phyloP scores from a whole-genome alignment of 2,797 vertebrate genomes.

The Neosilurus mollespiculum region DNA sequence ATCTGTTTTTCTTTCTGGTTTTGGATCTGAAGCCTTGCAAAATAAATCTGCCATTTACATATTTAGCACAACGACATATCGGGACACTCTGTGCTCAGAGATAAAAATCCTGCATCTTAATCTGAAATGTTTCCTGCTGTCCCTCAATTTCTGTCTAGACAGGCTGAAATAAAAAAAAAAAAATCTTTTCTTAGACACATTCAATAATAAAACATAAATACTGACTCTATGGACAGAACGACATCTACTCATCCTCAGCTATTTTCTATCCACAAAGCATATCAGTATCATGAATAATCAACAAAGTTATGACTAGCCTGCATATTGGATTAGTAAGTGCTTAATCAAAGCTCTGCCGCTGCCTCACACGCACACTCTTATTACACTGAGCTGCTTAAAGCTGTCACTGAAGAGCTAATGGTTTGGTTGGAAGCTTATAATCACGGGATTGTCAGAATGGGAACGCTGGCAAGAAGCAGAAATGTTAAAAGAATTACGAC shows the following conservation, averaged over 20 bases:
- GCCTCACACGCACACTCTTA: neutral
- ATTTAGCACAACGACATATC: slow-evolving; percentile 11
- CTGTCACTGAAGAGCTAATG: slow-evolving; percentile 37
- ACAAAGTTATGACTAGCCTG: slow-evolving; percentile 34
- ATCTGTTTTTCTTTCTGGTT: slow-evolving; percentile 10
- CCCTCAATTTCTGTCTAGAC: neutral
- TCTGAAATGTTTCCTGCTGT: slow-evolving; percentile 10
- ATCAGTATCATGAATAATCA: slow-evolving; percentile 30
- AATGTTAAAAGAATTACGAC: slow-evolving; percentile 11
- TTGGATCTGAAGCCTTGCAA: neutral
- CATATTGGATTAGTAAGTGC: slow-evolving; percentile 49
- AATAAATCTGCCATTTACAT: slow-evolving; percentile 4
- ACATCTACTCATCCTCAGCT: slow-evolving; percentile 1
- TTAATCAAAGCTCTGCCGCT: slow-evolving; percentile 41
- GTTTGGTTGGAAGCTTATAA: slow-evolving; percentile 44
- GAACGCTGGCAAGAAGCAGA: slow-evolving; percentile 28
- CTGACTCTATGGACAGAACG: slow-evolving; percentile 4
- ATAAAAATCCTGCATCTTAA: neutral
- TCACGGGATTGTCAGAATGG: slow-evolving; percentile 27
- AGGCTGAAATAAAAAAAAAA: neutral
- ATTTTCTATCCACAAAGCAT: slow-evolving; percentile 8
- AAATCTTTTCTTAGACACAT: neutral
- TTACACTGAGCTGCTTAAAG: slow-evolving; percentile 39
- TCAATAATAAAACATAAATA: neutral
- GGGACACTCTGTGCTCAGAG: neutral